phyloP scores from a whole-genome alignment of 2,113 vertebrate species.

The Oncorhynchus keta region DNA sequence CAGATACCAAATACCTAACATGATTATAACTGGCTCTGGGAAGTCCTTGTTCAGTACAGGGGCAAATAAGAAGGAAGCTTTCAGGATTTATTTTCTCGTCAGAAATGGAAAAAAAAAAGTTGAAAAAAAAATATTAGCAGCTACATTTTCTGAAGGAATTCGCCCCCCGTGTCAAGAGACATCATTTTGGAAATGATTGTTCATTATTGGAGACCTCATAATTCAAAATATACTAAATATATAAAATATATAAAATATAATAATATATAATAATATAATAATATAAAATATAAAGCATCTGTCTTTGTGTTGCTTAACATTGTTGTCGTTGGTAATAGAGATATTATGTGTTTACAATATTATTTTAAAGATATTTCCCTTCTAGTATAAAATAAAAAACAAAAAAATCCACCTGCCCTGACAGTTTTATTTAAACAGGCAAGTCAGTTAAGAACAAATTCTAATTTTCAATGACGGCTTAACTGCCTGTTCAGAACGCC shows the following conservation, averaged over 20 bases:
- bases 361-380: not conserved
- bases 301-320: not conserved
- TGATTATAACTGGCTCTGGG: slow-evolving; percentile 24
- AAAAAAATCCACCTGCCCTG: not conserved
- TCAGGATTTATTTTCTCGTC: slow-evolving; percentile 34
- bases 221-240: too few relatives aligned
- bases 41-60: slow-evolving; percentile 18
- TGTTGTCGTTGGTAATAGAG: not conserved
- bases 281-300: too few relatives aligned
- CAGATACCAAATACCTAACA: slow-evolving; percentile 40
- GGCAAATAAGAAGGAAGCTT: slow-evolving; percentile 2
- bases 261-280: too few relatives aligned
- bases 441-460: too few relatives aligned
- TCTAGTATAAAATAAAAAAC: not conserved
- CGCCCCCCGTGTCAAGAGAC: slow-evolving; percentile 17
- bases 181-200: slow-evolving; percentile 29
- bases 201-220: slow-evolving; percentile 2
- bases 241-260: too few relatives aligned
- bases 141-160: slow-evolving; percentile 29
- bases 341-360: not conserved
- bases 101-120: not conserved
- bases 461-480: too few relatives aligned
- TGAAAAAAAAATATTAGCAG: slow-evolving; percentile 4
- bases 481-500: too few relatives aligned
- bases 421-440: not conserved